A percentile compares a stretch with the other conserved stretches of the same genome.
Conservation (phyloP, 2,113 vertebrate genomes). For the Meriones unguiculatus region DNA sequence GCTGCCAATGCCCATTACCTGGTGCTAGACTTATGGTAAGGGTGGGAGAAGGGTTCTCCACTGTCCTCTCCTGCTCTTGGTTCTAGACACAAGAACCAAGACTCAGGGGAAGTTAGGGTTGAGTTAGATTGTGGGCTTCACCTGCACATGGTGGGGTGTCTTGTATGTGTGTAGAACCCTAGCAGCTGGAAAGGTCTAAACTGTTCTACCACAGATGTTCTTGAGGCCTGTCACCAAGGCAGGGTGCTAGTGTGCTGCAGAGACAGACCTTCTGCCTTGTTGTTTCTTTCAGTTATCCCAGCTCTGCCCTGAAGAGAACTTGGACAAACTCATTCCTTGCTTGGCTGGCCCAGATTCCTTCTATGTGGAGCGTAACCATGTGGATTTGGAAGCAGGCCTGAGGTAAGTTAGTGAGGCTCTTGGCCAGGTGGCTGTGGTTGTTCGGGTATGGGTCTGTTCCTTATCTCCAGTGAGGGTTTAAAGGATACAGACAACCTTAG, state of each 20-base stretch:
- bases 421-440: neutral
- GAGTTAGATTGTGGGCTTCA: rapidly evolving
- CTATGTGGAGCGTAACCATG: constrained; percentile 88
- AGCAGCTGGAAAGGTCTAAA: rapidly evolving
- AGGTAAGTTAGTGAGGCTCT: constrained; percentile 89
- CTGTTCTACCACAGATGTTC: neutral
- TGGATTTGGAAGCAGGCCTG: constrained; percentile 90
- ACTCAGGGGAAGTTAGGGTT: rapidly evolving
- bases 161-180: neutral
- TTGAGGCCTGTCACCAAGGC: neutral
- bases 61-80: too few relatives aligned
- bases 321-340: constrained; percentile 91
- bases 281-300: constrained; percentile 86
- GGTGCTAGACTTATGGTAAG: neutral
- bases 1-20: neutral
- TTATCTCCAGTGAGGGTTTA: neutral
- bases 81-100: neutral
- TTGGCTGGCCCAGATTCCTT: constrained; percentile 88
- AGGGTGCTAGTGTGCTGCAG: neutral
- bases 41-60: rapidly evolving
- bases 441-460: neutral
- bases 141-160: neutral
- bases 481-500: neutral
- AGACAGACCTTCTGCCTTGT: neutral
- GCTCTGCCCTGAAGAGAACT: constrained; percentile 90